These are phyloP conservation scores for Polyodon spathula DNA, from an alignment of 2,113 vertebrate genomes.

Conservation along the genomic window DNA sequence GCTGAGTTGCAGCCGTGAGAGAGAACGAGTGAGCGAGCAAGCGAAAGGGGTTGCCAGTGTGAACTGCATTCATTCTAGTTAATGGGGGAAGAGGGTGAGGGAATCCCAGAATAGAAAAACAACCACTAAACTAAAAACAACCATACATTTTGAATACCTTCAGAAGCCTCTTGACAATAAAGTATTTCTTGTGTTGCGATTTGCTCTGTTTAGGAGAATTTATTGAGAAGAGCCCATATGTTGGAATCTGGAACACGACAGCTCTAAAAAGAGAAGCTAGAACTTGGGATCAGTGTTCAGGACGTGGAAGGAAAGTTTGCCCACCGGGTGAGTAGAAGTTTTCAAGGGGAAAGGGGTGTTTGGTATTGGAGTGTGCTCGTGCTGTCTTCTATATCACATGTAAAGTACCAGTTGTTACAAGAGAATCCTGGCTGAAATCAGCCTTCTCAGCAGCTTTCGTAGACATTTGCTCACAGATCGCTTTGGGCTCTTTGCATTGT, in stretches of 20 bases:
- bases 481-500: neutral
- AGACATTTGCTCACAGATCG: constrained; percentile 33
- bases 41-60: constrained; percentile 8
- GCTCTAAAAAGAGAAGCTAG: too few species aligned
- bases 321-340: too few species aligned
- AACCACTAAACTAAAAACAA: constrained; percentile 10
- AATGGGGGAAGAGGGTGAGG: constrained; percentile 6
- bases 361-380: too few species aligned
- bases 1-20: constrained; percentile 11
- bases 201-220: neutral
- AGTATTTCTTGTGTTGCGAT: neutral
- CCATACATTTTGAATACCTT: neutral
- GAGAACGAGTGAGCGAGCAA: constrained; percentile 4
- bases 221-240: too few species aligned
- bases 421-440: constrained; percentile 37
- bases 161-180: neutral
- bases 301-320: too few species aligned
- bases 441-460: constrained; percentile 48
- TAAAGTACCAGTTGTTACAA: constrained; percentile 7
- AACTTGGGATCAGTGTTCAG: too few species aligned
- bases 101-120: constrained; percentile 30
- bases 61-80: constrained; percentile 3
- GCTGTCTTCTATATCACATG: neutral
- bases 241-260: too few species aligned
- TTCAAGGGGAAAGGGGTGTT: too few species aligned